Evolutionary conservation across 2,113 vertebrate genomes (phyloP), one percentile per base, ranked within the genome.

Genomic region (Calyptomena viridis): DNA sequence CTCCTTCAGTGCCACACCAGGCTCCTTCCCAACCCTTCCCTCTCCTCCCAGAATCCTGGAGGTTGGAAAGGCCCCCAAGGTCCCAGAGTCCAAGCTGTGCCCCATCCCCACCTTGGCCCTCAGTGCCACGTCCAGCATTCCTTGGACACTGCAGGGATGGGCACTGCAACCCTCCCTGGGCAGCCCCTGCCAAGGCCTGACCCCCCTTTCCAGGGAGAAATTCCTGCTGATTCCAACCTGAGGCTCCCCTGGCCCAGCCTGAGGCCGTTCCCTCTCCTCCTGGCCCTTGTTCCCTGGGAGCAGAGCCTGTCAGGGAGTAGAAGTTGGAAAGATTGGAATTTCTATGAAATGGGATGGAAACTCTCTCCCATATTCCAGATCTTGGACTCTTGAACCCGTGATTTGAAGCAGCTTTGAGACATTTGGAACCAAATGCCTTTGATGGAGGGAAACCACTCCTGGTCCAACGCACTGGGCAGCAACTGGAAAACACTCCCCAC

Each of bases 291-390:
- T 55, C 28, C 37, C 12, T 18, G 33, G 55, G 39, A 78, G 55
- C 2, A 62, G 15, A 53, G 5, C 1, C 47, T 35, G 22, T 7
- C 74, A 30, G n/a, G n/a, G 47, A 52, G 0, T 1, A 22, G 11
- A 5, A 18, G 39, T 1, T 27, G 11, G 6, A 18, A 33, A 39
- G 20, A 30, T 6, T 0, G 4, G 27, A 47, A 87, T 49, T 56
- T 12, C 66, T 31, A 25, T 4, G 7, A 14, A 40, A 31, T 2
- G 8, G 20, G 12, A 18, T 13, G 0, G 3, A 50, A 88, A 52
- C 9, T 28, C 14, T 0, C 2, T 4, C 42, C 35, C 11, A 1
- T 7, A 9, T 56, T 50, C 35, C 37, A 53, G 8, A 5, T 1
- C 4, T n/a, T 35, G 39, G 56, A 27, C 18, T 14, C 21, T 35